Evolutionary conservation across 2,113 vertebrate genomes (phyloP).

Genomic region (Junco hyemalis): DNA sequence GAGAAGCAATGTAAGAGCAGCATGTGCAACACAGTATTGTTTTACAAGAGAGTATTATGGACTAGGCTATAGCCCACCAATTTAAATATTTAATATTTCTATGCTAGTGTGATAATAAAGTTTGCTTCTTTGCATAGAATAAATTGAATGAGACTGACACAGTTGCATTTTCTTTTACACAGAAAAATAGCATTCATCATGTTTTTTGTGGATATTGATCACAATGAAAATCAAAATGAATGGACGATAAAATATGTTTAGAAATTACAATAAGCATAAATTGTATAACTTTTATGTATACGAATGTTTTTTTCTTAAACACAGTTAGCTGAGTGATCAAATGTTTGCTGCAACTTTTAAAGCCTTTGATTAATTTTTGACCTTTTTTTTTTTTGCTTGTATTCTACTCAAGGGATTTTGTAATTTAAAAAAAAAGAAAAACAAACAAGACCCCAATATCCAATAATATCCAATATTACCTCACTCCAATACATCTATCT

Average conservation of each 20-base stretch:
- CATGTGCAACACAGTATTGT: conserved; percentile 5
- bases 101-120: neutral
- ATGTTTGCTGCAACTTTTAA: neutral
- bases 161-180: neutral
- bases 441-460: neutral
- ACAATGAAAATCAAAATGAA: neutral
- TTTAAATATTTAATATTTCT: conserved; percentile 55
- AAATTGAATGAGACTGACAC: conserved; percentile 32
- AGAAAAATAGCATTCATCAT: conserved; percentile 21
- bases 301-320: neutral
- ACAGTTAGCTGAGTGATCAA: neutral
- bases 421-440: neutral
- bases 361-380: neutral
- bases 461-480: neutral
- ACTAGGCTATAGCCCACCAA: conserved; percentile 46
- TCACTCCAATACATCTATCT: neutral
- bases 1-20: conserved; percentile 51
- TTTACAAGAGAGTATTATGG: conserved; percentile 47
- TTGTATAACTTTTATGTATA: neutral
- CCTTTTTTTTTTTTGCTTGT: neutral
- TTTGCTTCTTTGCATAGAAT: conserved; percentile 50
- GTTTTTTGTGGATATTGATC: neutral
- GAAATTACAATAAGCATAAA: neutral
- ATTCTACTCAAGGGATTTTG: neutral
- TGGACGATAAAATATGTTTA: neutral